A percentile compares a stretch with the other conserved stretches of the same genome.
phyloP scores from a whole-genome alignment of 2,797 vertebrate species.

The Staurois parvus region DNA sequence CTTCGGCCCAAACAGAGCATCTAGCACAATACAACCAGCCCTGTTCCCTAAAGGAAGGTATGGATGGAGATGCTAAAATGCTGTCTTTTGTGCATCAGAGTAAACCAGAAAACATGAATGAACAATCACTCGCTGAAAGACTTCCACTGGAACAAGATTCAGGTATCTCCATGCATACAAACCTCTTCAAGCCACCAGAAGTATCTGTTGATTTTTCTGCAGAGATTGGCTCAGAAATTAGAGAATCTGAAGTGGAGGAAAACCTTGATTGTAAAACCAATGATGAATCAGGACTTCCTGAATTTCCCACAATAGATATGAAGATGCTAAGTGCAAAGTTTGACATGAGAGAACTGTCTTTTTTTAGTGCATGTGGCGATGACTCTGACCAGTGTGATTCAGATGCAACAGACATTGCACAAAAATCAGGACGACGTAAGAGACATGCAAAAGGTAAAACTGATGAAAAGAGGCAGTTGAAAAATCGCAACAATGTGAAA shows the following conservation, averaged over 20 bases:
- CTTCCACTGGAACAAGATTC: conserved; percentile 69
- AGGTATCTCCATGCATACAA: conserved; percentile 66
- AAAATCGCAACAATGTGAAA: conserved; percentile 76
- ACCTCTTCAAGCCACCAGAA: conserved; percentile 69
- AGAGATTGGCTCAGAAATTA: conserved; percentile 65
- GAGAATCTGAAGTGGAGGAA: conserved; percentile 65
- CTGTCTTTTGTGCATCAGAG: conserved; percentile 72
- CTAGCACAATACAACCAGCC: conserved; percentile 50
- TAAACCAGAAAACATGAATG: conserved; percentile 72
- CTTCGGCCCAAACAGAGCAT: conserved; percentile 68
- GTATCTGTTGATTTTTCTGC: conserved; percentile 67
- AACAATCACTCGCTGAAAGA: conserved; percentile 73
- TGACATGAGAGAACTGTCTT: conserved; percentile 83
- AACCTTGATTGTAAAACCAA: conserved; percentile 63
- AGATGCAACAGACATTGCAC: conserved; percentile 40
- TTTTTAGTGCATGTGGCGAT: conserved; percentile 79
- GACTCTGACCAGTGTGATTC: conserved; percentile 65
- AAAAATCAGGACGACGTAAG: conserved; percentile 36
- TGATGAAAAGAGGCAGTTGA: conserved; percentile 72
- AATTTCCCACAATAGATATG: conserved; percentile 81
- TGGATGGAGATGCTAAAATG: conserved; percentile 66
- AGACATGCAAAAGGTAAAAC: conserved; percentile 72
- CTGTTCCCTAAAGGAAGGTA: conserved; percentile 62
- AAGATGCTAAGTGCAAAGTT: conserved; percentile 83
- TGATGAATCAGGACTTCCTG: conserved; percentile 52